These are phyloP conservation scores for Helleia helle DNA, from an alignment of 2,888 invertebrate genomes.

Conservation along the genomic window DNA sequence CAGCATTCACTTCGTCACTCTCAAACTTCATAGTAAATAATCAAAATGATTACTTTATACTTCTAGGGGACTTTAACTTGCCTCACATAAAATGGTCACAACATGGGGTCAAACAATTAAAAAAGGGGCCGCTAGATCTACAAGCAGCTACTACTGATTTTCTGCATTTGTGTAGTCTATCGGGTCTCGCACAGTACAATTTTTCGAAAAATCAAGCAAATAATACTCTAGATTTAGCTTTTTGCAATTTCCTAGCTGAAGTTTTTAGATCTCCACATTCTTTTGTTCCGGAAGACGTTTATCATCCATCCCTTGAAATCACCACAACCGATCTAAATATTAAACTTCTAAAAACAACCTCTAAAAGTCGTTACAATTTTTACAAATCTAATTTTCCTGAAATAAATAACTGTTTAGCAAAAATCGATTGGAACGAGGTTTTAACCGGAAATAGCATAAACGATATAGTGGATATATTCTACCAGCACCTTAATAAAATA, in stretches of 20 bases:
- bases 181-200: background rate
- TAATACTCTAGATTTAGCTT: background rate
- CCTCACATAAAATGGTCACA: background rate
- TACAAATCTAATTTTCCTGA: constrained; percentile 5
- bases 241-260: background rate
- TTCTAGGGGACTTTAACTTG: background rate
- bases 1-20: too few relatives aligned
- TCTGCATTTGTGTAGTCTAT: background rate
- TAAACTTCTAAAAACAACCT: background rate
- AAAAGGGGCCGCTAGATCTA: background rate
- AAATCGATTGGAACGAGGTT: constrained; percentile 4
- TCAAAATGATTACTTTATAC: background rate
- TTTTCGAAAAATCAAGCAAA: background rate
- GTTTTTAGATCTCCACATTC: background rate
- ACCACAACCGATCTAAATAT: background rate
- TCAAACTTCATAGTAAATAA: background rate
- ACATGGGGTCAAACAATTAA: background rate
- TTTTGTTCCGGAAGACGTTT: constrained; percentile 1
- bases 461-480: background rate
- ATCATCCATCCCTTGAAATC: constrained; percentile 12
- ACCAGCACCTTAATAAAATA: background rate
- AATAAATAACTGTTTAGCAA: constrained; percentile 8
- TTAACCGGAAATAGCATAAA: background rate
- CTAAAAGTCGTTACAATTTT: constrained; percentile 4
- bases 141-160: background rate